Conservation (phyloP, 2,888 invertebrate species). For the Microdon myrmicae region DNA sequence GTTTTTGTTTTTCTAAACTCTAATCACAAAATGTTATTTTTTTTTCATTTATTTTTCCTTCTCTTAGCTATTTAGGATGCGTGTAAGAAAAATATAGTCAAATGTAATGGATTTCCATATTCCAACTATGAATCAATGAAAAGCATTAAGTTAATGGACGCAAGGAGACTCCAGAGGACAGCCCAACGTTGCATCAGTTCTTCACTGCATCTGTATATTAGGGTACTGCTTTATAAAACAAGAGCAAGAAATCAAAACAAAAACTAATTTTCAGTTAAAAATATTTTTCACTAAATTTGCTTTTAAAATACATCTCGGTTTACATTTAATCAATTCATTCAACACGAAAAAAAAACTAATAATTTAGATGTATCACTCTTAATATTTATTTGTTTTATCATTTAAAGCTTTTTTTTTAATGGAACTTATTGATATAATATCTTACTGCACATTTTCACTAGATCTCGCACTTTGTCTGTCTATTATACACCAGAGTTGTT, state of each 20-base stretch:
- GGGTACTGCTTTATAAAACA: constrained; percentile 65
- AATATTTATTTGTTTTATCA: no score
- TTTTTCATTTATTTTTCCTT: constrained; percentile 67
- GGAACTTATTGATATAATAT: no score
- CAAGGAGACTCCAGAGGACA: constrained; percentile 49
- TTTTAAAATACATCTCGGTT: no score
- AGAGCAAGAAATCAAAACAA: constrained; percentile 53
- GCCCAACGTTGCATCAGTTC: constrained; percentile 49
- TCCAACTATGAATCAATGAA: constrained; percentile 51
- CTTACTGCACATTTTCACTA: no score
- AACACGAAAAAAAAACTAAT: no score
- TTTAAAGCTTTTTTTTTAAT: no score
- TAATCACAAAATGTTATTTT: constrained; percentile 65
- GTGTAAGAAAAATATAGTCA: constrained; percentile 51
- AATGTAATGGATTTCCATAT: constrained; percentile 44
- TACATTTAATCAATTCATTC: no score
- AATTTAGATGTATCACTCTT: no score
- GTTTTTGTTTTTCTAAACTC: constrained; percentile 60
- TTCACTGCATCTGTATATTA: constrained; percentile 61
- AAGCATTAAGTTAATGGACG: constrained; percentile 47
- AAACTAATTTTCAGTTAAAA: constrained; percentile 38
- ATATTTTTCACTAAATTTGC: no score
- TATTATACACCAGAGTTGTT: no score
- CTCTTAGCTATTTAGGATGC: constrained; percentile 67
- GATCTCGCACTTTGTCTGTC: no score